Evolutionary conservation across 2,888 invertebrate species (phyloP).

Genomic region (Rhingia campestris): DNA sequence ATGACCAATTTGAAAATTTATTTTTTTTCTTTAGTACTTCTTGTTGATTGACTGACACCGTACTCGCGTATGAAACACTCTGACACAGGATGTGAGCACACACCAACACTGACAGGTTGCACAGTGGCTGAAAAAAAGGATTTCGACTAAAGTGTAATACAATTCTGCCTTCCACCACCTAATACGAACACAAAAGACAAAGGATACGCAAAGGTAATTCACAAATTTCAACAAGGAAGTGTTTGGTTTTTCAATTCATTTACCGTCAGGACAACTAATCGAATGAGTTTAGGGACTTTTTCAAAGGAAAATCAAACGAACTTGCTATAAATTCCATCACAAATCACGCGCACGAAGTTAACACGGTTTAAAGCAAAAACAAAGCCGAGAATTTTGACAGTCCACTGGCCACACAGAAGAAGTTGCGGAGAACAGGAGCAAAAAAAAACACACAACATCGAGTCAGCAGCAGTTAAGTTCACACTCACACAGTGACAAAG

Average conservation of each 20-base stretch:
- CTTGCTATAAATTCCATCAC: constrained; percentile 50
- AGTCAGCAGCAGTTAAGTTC: constrained; percentile 50
- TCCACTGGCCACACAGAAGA: constrained; percentile 48
- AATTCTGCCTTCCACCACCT: constrained; percentile 41
- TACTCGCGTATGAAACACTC: constrained; percentile 5
- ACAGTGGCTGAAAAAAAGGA: not conserved
- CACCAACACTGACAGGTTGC: constrained; percentile 37
- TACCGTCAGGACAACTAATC: constrained; percentile 34
- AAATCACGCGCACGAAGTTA: constrained; percentile 74
- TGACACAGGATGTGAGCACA: constrained; percentile 28
- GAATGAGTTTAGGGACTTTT: constrained; percentile 45
- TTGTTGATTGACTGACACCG: constrained; percentile 20
- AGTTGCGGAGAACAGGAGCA: constrained; percentile 33
- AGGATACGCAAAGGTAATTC: constrained; percentile 37
- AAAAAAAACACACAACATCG: constrained; percentile 31
- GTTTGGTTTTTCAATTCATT: constrained; percentile 40
- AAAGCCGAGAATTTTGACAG: constrained; percentile 74
- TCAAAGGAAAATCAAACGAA: constrained; percentile 43
- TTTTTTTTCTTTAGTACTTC: not conserved
- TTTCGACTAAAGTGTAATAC: constrained; percentile 36
- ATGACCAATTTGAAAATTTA: constrained; percentile 29
- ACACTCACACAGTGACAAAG: constrained; percentile 24
- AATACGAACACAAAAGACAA: constrained; percentile 28
- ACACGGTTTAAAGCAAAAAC: constrained; percentile 71
- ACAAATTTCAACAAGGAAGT: constrained; percentile 33